phyloP scores from a whole-genome alignment of 2,113 vertebrate genomes.

The Engystomops pustulosus region DNA sequence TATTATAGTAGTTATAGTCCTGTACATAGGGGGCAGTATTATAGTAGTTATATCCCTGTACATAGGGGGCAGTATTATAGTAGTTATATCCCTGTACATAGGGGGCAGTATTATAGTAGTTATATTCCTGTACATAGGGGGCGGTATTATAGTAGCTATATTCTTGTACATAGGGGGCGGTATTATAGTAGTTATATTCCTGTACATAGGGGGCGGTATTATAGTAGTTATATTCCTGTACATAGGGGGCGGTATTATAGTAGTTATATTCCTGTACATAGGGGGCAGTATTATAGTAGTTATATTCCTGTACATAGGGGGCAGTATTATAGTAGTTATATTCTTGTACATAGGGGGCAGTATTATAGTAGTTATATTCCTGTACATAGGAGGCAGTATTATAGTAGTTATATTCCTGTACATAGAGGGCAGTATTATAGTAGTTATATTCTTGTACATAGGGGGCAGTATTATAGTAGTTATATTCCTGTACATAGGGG shows the following conservation, averaged over 20 bases:
- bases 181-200: slow-evolving; percentile 10
- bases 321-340: neutral
- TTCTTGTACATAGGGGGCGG: neutral
- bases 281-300: neutral
- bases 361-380: slow-evolving; percentile 10
- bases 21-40: slow-evolving; percentile 1
- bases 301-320: neutral
- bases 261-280: slow-evolving; percentile 7
- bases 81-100: slow-evolving; percentile 12
- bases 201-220: neutral
- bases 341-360: neutral
- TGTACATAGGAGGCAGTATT: neutral
- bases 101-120: slow-evolving; percentile 1
- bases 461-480: neutral
- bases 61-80: neutral
- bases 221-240: slow-evolving; percentile 2
- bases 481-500: neutral
- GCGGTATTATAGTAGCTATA: slow-evolving; percentile 6
- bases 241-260: neutral
- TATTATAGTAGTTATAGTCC: slow-evolving; percentile 15
- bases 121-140: slow-evolving; percentile 3
- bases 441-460: slow-evolving; percentile 1
- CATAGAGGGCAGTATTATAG: neutral
- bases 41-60: slow-evolving; percentile 13
- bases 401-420: neutral